Evolutionary conservation across 2,888 invertebrate species (phyloP), one percentile per base, ranked within the genome.

Genomic region (Atrina japonica): DNA sequence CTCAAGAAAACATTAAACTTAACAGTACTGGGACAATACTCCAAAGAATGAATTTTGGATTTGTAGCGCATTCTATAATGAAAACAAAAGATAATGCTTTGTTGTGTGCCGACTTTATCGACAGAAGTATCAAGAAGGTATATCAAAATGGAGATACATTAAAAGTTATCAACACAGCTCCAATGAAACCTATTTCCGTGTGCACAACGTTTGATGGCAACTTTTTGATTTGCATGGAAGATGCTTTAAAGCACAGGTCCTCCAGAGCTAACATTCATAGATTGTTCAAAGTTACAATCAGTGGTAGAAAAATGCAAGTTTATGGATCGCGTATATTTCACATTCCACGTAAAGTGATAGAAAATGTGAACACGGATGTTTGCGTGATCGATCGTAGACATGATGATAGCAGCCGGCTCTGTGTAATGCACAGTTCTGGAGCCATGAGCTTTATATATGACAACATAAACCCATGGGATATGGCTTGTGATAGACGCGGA

Each of bases 151-250:
- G 56, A 40, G 40, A 21, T 16, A 21, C 40, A 14, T 35, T 40
- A 30, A 56, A 56, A 21, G 35, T 56, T 7, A 40, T 56, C 56
- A 56, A 56, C 21, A 56, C 56, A 2, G n/a, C n/a, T 14, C 56
- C 56, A 16, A 14, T 56, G 40, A 56, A 56, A 14, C 56, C 56
- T 9, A 2, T 40, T 14, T 56, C 56, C 0, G 23, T 56, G 11
- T 56, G 56, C 56, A 35, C 40, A 40, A 35, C 56, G 23, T 21
- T 23, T n/a, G 56, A 56, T 21, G 56, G 56, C 23, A 35, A 56
- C 14, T 56, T 40, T 14, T 35, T 56, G 18, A 40, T 40, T 9
- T 56, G 56, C 40, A 21, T 56, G 40, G 56, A 56, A 21, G 56
- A 56, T 14, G 21, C 27, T 40, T 5, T 40, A 3, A 40, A 9